Evolutionary conservation across 2,797 vertebrate genomes (phyloP), one percentile per base, ranked within the genome.

Genomic region (Neosilurus mollespiculum): DNA sequence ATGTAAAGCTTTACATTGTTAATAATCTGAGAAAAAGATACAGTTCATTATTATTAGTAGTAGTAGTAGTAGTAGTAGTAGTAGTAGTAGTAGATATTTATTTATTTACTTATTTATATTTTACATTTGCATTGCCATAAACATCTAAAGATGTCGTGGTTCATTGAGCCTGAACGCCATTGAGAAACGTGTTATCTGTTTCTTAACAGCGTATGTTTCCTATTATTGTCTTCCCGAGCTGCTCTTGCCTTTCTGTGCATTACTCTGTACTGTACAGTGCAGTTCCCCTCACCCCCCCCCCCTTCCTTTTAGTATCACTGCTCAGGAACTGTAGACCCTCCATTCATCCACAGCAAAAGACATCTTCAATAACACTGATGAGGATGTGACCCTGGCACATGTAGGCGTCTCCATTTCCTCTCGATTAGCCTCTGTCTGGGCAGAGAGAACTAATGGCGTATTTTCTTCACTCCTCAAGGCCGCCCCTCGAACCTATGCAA

Each of bases 331-430:
- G 22, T 26, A 65, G 77, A 78, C 4, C 18, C 56, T 64, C 43
- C 76, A 53, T 51, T 64, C 37, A 26, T 64, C 66, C 8, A 49
- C 15, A 26, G 53, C 34, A 72, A 81, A 75, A 73, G 76, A 81
- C 75, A 70, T 82, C 86, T 84, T 80, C 70, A 82, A 11, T 80
- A 86, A 82, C 69, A 85, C 20, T 54, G 51, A 79, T 4, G 49
- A 82, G 84, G 75, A 86, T 53, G 76, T 80, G 78, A 85, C 78
- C 37, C 62, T 65, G 69, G 86, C 58, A 24, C 37, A 54, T 64
- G 66, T 58, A 34, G 71, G 62, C 53, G 37, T 56, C 81, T 83
- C 81, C 37, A 26, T 83, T 85, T 79, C 86, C 66, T 82, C 64
- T 62, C 37, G 37, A 83, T 85, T 67, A 67, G 75, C 64, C 66